phyloP scores from a whole-genome alignment of 2,888 invertebrate genomes.

The Camptogramma bilineatum region DNA sequence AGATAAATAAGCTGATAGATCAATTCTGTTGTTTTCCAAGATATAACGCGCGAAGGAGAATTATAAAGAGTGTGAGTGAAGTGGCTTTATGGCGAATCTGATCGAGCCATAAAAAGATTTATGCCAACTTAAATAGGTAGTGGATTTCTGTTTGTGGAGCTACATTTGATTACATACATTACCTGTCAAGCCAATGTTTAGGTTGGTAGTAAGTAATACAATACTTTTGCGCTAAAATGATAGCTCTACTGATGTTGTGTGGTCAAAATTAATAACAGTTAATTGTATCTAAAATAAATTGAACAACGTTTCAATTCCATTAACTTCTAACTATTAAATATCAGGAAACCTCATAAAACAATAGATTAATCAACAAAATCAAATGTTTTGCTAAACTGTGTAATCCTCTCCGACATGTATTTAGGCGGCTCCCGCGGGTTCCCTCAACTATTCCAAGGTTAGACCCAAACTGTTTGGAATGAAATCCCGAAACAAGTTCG shows the following conservation, averaged over 20 bases:
- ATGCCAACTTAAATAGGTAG: neutral
- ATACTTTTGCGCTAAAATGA: too few relatives aligned
- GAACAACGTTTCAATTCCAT: too few relatives aligned
- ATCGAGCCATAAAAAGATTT: slow-evolving; percentile 9
- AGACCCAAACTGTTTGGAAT: slow-evolving; percentile 15
- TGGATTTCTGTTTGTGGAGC: too few relatives aligned
- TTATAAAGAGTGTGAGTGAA: slow-evolving; percentile 30
- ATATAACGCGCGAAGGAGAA: slow-evolving; percentile 31
- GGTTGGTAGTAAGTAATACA: too few relatives aligned
- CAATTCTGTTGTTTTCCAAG: slow-evolving; percentile 43
- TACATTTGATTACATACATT: neutral
- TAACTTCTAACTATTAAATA: too few relatives aligned
- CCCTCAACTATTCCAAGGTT: slow-evolving; percentile 8
- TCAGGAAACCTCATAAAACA: neutral
- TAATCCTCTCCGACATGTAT: slow-evolving; percentile 22
- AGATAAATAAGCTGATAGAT: slow-evolving; percentile 43
- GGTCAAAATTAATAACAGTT: too few relatives aligned
- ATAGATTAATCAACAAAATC: slow-evolving; percentile 11
- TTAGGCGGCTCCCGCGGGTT: slow-evolving; percentile 17
- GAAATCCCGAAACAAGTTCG: slow-evolving; percentile 30
- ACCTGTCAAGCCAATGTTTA: neutral
- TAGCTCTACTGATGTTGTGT: too few relatives aligned
- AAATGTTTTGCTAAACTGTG: slow-evolving; percentile 11
- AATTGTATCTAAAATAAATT: too few relatives aligned
- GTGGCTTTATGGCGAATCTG: slow-evolving; percentile 13